Evolutionary conservation across 2,888 invertebrate genomes (phyloP), one percentile per base, ranked within the genome.

Genomic region (Phyllotreta cruciferae): DNA sequence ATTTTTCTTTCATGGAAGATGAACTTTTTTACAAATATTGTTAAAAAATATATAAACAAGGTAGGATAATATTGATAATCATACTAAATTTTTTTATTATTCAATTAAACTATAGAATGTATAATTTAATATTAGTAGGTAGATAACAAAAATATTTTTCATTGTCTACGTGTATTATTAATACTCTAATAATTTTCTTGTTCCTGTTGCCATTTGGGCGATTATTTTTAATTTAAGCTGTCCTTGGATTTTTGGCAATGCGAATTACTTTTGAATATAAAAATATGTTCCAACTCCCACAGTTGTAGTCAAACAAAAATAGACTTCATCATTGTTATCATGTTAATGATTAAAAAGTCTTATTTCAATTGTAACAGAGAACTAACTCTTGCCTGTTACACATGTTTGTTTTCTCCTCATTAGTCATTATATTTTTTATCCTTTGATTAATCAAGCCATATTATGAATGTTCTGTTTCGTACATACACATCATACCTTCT

Each of bases 11-110:
- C 39, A 41, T 10, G 44, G 37, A 65, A 58, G 58, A 68, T 68
- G 68, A 66, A 68, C 58, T 66, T 66, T 63, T 64, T 68, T 42
- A 61, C 68, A 52, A 68, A 61, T 66, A 66, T 68, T 11, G 45
- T 68, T 38, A 68, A 66, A 53, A 68, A 68, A 53, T 66, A 66
- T 55, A 64, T 68, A 11, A 60, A 24, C 24, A 24, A 68, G 68
- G 68, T 68, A 61, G 41, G 10, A 13, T 53, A 10, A 50, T 24
- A 4, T 38, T 38, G 36, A 53, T 10, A 53, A 53, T n/a, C 2
- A 45, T 4, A n/a, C 13, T 45, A 4, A 11, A 2, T 45, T 45
- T 45, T 45, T 11, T 49, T 11, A n/a, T 34, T 11, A n/a, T 45
- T 37, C 35, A 47, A 11, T n/a, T 45, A 10, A 45, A 3, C 8